Percentiles rank a stretch among this genome's conserved stretches.
phyloP scores from a whole-genome alignment of 2,888 invertebrate species.

The Zygogramma bicolorata region DNA sequence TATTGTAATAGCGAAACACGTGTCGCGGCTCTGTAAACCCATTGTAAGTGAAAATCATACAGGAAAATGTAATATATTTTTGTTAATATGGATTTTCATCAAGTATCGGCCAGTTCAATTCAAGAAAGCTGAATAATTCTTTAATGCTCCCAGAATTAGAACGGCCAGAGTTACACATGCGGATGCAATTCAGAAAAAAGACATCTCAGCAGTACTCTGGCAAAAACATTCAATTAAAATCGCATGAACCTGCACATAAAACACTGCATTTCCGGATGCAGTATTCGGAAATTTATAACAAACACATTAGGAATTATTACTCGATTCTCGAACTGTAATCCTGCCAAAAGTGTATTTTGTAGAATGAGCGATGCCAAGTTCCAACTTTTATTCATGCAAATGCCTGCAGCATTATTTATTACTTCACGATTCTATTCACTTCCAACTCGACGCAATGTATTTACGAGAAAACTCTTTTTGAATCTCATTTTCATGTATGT shows the following conservation, averaged over 20 bases:
- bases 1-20: no score
- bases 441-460: slow-evolving; percentile 39
- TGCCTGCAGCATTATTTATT: slow-evolving; percentile 42
- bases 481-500: not conserved
- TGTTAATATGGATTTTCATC: no score
- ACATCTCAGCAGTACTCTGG: not conserved
- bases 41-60: no score
- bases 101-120: no score
- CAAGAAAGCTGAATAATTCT: not conserved
- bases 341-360: slow-evolving; percentile 43
- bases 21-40: no score
- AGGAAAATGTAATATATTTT: no score
- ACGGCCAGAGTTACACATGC: not conserved
- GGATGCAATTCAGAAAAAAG: not conserved
- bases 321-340: slow-evolving; percentile 48
- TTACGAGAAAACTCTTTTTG: slow-evolving; percentile 3
- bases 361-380: slow-evolving; percentile 38
- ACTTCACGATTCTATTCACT: slow-evolving; percentile 40
- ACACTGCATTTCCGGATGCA: slow-evolving; percentile 24
- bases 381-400: slow-evolving; percentile 41
- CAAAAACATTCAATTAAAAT: slow-evolving; percentile 34
- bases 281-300: slow-evolving; percentile 41
- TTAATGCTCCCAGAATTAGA: not conserved
- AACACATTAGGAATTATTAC: slow-evolving; percentile 46
- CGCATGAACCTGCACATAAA: slow-evolving; percentile 21